Conservation (phyloP, 2,888 invertebrate genomes). For the Agrochola lychnidis region DNA sequence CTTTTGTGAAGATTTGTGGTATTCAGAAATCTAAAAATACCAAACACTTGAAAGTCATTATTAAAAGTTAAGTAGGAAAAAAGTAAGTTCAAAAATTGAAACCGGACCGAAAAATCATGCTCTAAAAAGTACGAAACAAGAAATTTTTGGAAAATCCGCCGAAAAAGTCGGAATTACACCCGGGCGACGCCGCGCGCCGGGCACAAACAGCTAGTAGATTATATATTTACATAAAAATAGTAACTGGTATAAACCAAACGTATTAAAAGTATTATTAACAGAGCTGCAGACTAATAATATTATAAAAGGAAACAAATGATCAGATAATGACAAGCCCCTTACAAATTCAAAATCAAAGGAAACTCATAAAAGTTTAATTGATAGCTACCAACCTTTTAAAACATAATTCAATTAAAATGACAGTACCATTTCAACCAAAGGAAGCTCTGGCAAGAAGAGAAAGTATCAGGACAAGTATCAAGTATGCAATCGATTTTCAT, state of each 20-base stretch:
- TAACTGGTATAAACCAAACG: neutral
- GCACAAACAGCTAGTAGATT: too few species aligned
- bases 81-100: too few species aligned
- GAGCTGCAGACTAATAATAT: neutral
- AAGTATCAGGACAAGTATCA: conserved; percentile 3
- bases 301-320: neutral
- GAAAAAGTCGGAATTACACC: too few species aligned
- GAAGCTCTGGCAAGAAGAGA: neutral
- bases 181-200: too few species aligned
- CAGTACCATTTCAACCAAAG: conserved; percentile 14
- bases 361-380: conserved; percentile 9
- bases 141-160: too few species aligned
- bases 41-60: too few species aligned
- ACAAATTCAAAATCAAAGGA: neutral
- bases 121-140: too few species aligned
- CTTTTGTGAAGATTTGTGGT: too few species aligned
- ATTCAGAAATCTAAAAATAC: too few species aligned
- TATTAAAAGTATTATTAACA: neutral
- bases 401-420: neutral
- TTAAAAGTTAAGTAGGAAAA: too few species aligned
- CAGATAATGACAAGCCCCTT: neutral
- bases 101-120: too few species aligned
- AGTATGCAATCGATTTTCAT: conserved; percentile 12
- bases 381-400: neutral
- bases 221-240: too few species aligned